phyloP scores from a whole-genome alignment of 1,140 invertebrate genomes.

The Drosophila willistoni region DNA sequence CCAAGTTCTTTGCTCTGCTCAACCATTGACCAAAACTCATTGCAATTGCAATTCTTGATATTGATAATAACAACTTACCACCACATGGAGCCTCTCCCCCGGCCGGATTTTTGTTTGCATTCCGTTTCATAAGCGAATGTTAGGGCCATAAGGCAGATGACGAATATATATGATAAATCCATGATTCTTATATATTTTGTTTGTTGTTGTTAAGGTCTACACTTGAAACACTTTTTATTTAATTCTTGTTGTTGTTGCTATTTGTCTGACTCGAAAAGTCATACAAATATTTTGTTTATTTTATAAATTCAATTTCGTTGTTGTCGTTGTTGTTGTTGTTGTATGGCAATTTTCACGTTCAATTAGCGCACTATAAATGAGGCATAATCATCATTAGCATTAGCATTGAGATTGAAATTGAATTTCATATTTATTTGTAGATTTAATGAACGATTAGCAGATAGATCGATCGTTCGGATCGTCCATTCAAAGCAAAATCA shows the following conservation, averaged over 20 bases:
- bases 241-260: slow-evolving; percentile 34
- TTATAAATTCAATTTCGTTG: slow-evolving; percentile 10
- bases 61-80: slow-evolving; percentile 73
- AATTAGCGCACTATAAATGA: slow-evolving; percentile 82
- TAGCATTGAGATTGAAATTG: slow-evolving; percentile 45
- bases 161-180: slow-evolving; percentile 79
- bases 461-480: slow-evolving; percentile 32
- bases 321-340: slow-evolving; percentile 25
- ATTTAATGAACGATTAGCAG: slow-evolving; percentile 51
- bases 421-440: slow-evolving; percentile 60
- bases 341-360: slow-evolving; percentile 71
- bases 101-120: slow-evolving; percentile 80
- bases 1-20: background rate
- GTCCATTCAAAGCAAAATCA: slow-evolving; percentile 28
- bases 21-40: background rate
- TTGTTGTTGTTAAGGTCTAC: slow-evolving; percentile 35
- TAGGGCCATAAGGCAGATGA: slow-evolving; percentile 70
- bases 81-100: slow-evolving; percentile 83
- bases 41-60: slow-evolving; percentile 43
- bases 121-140: slow-evolving; percentile 64
- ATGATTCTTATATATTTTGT: slow-evolving; percentile 44
- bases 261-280: slow-evolving; percentile 41
- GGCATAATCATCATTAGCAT: slow-evolving; percentile 78
- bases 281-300: slow-evolving; percentile 24
- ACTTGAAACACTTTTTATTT: slow-evolving; percentile 47